Conservation (phyloP, 2,113 vertebrate genomes). For the Oncorhynchus keta region DNA sequence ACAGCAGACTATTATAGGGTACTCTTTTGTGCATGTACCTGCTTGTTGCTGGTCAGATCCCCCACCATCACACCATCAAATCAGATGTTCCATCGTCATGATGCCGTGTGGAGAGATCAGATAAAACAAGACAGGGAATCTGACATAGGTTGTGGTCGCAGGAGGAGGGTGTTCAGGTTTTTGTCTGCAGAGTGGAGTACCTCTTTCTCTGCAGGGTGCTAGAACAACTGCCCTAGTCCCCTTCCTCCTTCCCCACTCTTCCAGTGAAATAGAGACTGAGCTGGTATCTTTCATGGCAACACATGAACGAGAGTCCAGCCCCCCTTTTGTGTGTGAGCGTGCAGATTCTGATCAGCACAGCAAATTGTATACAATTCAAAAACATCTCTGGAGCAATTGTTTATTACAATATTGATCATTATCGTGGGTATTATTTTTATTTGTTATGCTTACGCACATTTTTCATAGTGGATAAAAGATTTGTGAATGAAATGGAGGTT, state of each 20-base stretch:
- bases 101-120: neutral
- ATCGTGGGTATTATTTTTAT: constrained; percentile 30
- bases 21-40: constrained; percentile 70
- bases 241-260: constrained; percentile 40
- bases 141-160: constrained; percentile 32
- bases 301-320: constrained; percentile 18
- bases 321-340: constrained; percentile 46
- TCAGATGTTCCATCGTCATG: neutral
- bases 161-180: constrained; percentile 34
- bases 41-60: constrained; percentile 57
- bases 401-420: constrained; percentile 48
- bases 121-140: constrained; percentile 24
- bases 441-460: constrained; percentile 24
- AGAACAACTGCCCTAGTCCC: constrained; percentile 58
- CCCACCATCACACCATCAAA: constrained; percentile 40
- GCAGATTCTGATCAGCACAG: constrained; percentile 52
- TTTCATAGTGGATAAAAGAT: constrained; percentile 39
- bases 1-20: constrained; percentile 64
- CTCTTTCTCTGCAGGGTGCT: constrained; percentile 63
- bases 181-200: constrained; percentile 54
- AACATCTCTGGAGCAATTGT: constrained; percentile 51
- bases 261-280: neutral
- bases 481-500: constrained; percentile 44
- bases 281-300: neutral
- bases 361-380: constrained; percentile 57